Percentiles rank a stretch among this genome's conserved stretches.
Conservation (phyloP, 1,140 invertebrate species). For the Drosophila rufa region DNA sequence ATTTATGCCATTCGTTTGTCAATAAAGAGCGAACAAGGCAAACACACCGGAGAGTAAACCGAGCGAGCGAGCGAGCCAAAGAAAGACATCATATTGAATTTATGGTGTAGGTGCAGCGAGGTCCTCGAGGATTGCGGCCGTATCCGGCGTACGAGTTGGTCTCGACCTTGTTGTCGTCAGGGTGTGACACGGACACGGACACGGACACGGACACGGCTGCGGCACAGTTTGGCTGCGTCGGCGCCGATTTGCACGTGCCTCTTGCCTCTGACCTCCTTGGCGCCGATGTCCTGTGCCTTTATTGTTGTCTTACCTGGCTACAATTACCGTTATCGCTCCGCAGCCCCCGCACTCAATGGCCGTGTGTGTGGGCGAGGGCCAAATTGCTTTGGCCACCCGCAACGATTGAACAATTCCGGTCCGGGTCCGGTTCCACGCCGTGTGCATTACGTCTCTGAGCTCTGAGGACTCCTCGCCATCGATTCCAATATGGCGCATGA, state of each 20-base stretch:
- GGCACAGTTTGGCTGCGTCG: constrained; percentile 38
- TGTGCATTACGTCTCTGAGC: constrained; percentile 13
- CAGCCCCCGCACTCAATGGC: neutral
- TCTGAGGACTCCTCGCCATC: constrained; percentile 14
- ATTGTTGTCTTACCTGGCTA: constrained; percentile 72
- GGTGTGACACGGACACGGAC: constrained; percentile 40
- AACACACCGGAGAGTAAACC: constrained; percentile 13
- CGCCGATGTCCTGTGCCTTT: constrained; percentile 12
- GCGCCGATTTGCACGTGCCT: constrained; percentile 48
- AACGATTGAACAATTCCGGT: constrained; percentile 29
- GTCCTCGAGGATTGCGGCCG: constrained; percentile 20
- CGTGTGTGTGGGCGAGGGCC: constrained; percentile 17
- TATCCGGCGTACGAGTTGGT: neutral
- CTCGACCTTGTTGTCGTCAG: constrained; percentile 16
- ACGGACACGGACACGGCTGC: constrained; percentile 5
- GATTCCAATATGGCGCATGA: constrained; percentile 58
- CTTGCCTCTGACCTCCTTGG: constrained; percentile 1
- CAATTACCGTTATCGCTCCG: constrained; percentile 63
- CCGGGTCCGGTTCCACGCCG: constrained; percentile 15
- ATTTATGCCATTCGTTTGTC: constrained; percentile 50
- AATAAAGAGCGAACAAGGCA: constrained; percentile 48
- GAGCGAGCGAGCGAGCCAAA: constrained; percentile 10
- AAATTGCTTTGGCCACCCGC: constrained; percentile 62
- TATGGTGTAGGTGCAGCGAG: constrained; percentile 65
- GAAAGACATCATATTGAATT: constrained; percentile 61